Evolutionary conservation across 2,113 vertebrate genomes (phyloP), one percentile per base, ranked within the genome.

Genomic region (Anser cygnoides): DNA sequence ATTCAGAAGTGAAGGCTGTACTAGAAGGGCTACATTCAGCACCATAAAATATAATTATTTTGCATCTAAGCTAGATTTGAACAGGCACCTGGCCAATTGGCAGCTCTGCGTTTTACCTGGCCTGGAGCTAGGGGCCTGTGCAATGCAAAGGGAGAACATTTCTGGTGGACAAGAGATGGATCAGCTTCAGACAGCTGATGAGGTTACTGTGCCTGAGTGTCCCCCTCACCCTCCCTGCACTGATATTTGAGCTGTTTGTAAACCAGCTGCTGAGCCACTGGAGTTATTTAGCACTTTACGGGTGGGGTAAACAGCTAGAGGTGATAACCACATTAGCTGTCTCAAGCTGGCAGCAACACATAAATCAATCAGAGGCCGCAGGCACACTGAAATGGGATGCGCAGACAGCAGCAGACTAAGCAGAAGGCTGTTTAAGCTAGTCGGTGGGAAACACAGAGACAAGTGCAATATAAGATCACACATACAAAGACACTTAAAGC

Each of bases 281-380:
- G 87, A 92, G 81, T 89, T 95, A 89, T 91, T 97, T 72, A 97
- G 95, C 77, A 68, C 87, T 89, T 89, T 49, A 61, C 86, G 93
- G 93, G 91, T 73, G 95, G 91, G 62, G 95, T 89, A 91, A 96
- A 93, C 89, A 95, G 89, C 93, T 95, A 91, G 94, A 96, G 91
- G 94, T 96, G 96, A 97, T 95, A 97, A 96, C 93, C 96, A 95
- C 96, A 95, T 61, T 79, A 65, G 67, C 89, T 91, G 87, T 92
- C 93, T 82, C 87, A 93, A 84, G 81, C 94, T 95, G 74, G 89
- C 87, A 92, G 77, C 58, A 87, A 92, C 29, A 68, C 70, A 91
- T 95, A 95, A 97, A 97, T 96, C 89, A 93, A 90, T 92, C 93
- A 82, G 89, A 87, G 54, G 80, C 92, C 84, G 87, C 59, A 46